A percentile compares a stretch with the other conserved stretches of the same genome.
Conservation (phyloP, 2,888 invertebrate genomes). For the Heteromyza rotundicornis region DNA sequence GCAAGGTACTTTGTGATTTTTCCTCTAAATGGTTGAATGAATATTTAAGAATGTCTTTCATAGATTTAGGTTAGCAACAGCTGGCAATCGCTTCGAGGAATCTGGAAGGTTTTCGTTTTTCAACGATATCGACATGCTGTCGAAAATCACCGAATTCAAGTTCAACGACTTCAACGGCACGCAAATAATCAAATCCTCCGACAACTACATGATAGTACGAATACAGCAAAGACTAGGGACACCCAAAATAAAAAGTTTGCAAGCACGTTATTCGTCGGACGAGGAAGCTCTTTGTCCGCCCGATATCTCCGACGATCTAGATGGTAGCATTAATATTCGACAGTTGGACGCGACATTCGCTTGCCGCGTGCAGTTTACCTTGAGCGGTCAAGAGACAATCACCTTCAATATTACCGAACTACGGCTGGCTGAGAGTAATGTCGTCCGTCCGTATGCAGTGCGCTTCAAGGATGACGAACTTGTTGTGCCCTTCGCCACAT, state of each 20-base stretch:
- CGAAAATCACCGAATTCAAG: conserved; percentile 55
- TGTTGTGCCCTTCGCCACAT: background rate
- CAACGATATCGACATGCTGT: conserved; percentile 38
- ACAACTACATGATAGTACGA: conserved; percentile 69
- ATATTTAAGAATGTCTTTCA: too few species aligned
- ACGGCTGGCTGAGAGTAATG: background rate
- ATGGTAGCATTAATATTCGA: conserved; percentile 33
- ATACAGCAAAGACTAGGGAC: conserved; percentile 51
- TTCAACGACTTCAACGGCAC: conserved; percentile 53
- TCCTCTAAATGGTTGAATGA: too few species aligned
- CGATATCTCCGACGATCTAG: conserved; percentile 55
- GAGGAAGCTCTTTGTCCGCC: conserved; percentile 67
- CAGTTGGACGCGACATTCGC: conserved; percentile 33
- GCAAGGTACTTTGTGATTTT: background rate
- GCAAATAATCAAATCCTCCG: conserved; percentile 68
- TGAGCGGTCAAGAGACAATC: conserved; percentile 39
- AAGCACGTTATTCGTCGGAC: conserved; percentile 72
- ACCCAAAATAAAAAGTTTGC: conserved; percentile 49
- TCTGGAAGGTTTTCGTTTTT: conserved; percentile 35
- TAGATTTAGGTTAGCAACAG: background rate
- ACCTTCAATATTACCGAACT: conserved; percentile 39
- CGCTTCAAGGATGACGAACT: conserved; percentile 29
- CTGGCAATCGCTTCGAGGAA: background rate
- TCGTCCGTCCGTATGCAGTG: conserved; percentile 3
- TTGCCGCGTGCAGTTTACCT: conserved; percentile 39